Conservation (phyloP, 1,140 invertebrate species). For the Oscheius sp. region DNA sequence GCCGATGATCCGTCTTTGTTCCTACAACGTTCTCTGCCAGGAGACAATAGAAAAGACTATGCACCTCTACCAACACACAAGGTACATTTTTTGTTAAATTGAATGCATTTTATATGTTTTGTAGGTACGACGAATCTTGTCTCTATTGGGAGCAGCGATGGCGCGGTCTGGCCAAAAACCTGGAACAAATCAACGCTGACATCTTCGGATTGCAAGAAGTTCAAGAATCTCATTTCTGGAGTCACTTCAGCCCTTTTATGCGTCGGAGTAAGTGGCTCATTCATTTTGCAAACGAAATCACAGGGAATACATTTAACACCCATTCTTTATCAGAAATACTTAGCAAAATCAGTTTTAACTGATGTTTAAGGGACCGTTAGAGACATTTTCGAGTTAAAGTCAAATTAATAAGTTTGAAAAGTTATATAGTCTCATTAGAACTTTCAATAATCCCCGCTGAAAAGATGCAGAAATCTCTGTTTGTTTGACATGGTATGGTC, state of each 20-base stretch:
- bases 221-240: conserved; percentile 19
- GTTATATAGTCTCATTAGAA: too few relatives aligned
- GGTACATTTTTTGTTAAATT: too few relatives aligned
- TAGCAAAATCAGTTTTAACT: too few relatives aligned
- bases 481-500: too few relatives aligned
- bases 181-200: conserved; percentile 33
- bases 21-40: conserved; percentile 42
- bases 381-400: too few relatives aligned
- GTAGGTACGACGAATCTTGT: not conserved
- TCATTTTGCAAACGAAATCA: too few relatives aligned
- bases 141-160: conserved; percentile 35
- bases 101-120: too few relatives aligned
- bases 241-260: conserved; percentile 27
- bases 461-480: too few relatives aligned
- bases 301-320: not conserved
- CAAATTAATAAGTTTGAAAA: too few relatives aligned
- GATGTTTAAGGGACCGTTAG: too few relatives aligned
- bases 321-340: too few relatives aligned
- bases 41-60: conserved; percentile 24
- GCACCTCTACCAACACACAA: conserved; percentile 38
- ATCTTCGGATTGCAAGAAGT: conserved; percentile 41
- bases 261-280: conserved; percentile 17
- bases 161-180: conserved; percentile 16
- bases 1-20: conserved; percentile 27
- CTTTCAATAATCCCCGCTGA: too few relatives aligned